A percentile compares a stretch with the other conserved stretches of the same genome.
phyloP scores from a whole-genome alignment of 2,113 vertebrate genomes.

The Tupaia chinensis region DNA sequence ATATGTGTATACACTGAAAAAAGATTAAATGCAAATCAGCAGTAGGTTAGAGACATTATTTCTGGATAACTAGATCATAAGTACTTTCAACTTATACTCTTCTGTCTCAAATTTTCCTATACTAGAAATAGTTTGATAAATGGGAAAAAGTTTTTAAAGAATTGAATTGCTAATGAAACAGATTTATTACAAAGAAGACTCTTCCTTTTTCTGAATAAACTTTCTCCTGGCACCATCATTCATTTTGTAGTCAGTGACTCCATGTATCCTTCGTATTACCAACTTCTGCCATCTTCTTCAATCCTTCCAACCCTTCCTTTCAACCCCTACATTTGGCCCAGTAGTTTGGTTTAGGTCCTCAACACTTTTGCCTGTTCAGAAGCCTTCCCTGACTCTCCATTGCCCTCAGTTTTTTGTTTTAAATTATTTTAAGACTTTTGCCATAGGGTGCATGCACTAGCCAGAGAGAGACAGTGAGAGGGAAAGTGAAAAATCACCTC shows the following conservation, averaged over 20 bases:
- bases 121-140: slow-evolving; percentile 33
- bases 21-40: neutral
- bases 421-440: too few relatives aligned
- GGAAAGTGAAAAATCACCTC: too few relatives aligned
- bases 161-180: neutral
- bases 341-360: neutral
- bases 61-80: neutral
- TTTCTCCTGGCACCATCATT: neutral
- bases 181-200: slow-evolving; percentile 15
- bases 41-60: slow-evolving; percentile 21
- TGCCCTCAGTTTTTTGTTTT: neutral
- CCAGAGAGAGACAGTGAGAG: too few relatives aligned
- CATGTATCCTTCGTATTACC: neutral
- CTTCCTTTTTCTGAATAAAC: neutral
- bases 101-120: slow-evolving; percentile 10
- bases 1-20: neutral
- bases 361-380: neutral
- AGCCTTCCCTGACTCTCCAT: neutral
- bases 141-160: neutral
- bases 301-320: neutral
- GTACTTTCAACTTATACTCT: neutral
- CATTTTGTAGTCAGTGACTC: neutral
- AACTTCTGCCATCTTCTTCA: neutral
- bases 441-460: too few relatives aligned
- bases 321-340: neutral